These are phyloP conservation scores for Erpobdella octoculata DNA, from an alignment of 2,888 invertebrate species.

Conservation along the genomic window DNA sequence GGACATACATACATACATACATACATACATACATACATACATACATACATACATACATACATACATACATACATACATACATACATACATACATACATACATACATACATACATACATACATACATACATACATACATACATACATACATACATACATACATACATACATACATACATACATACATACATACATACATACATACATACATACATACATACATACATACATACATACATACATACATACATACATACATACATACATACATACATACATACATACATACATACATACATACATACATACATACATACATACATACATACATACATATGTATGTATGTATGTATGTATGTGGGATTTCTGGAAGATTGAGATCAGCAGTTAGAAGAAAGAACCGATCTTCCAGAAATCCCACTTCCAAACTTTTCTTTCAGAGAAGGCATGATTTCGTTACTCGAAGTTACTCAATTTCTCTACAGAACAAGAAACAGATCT, in stretches of 20 bases:
- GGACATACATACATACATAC: neutral
- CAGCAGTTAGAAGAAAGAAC: no score
- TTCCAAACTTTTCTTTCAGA: no score
- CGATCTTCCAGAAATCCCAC: no score
- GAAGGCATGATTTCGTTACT: no score
- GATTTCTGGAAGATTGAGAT: no score
- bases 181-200: neutral
- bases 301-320: constrained; percentile 25
- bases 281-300: constrained; percentile 28
- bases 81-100: constrained; percentile 1
- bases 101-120: neutral
- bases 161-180: neutral
- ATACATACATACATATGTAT: constrained; percentile 26
- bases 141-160: neutral
- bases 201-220: neutral
- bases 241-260: neutral
- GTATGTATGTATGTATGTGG: constrained; percentile 26
- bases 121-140: neutral
- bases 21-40: neutral
- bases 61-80: neutral
- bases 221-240: constrained; percentile 1
- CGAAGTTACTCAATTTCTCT: no score
- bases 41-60: neutral
- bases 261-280: constrained; percentile 26
- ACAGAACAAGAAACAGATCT: no score